A percentile compares a stretch with the other conserved stretches of the same genome.
phyloP scores from a whole-genome alignment of 2,113 vertebrate genomes.

The Aphyosemion australe region DNA sequence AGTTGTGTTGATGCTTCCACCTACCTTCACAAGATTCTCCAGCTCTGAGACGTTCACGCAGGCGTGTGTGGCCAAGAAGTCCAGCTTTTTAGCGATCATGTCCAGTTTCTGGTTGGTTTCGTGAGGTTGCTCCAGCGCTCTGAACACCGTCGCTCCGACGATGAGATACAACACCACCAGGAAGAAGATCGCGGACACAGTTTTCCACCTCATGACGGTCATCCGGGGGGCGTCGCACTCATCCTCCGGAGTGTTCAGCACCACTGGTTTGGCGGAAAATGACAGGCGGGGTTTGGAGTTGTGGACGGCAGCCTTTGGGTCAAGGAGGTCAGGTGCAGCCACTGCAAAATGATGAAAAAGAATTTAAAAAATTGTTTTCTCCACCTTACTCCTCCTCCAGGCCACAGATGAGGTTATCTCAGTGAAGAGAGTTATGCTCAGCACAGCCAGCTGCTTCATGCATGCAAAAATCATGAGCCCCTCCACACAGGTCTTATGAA shows the following conservation, averaged over 20 bases:
- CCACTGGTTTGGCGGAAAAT: conserved; percentile 90
- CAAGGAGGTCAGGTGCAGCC: conserved; percentile 98
- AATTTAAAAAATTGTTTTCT: not conserved
- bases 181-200: conserved; percentile 95
- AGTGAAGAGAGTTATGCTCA: not conserved
- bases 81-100: conserved; percentile 89
- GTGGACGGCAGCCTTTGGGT: conserved; percentile 94
- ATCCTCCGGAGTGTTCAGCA: conserved; percentile 85
- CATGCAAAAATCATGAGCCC: not conserved
- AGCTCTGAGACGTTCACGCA: conserved; percentile 93
- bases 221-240: conserved; percentile 84
- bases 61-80: conserved; percentile 87
- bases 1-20: not conserved
- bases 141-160: conserved; percentile 95
- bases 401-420: not conserved
- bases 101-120: conserved; percentile 89
- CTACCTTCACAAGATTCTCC: conserved; percentile 94
- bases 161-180: conserved; percentile 96
- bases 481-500: not conserved
- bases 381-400: not conserved
- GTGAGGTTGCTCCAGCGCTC: conserved; percentile 92
- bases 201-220: conserved; percentile 99
- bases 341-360: conserved; percentile 77
- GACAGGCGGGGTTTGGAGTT: conserved; percentile 95
- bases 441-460: not conserved